Evolutionary conservation across 2,797 vertebrate genomes (phyloP).

Genomic region (Hemibagrus guttatus): DNA sequence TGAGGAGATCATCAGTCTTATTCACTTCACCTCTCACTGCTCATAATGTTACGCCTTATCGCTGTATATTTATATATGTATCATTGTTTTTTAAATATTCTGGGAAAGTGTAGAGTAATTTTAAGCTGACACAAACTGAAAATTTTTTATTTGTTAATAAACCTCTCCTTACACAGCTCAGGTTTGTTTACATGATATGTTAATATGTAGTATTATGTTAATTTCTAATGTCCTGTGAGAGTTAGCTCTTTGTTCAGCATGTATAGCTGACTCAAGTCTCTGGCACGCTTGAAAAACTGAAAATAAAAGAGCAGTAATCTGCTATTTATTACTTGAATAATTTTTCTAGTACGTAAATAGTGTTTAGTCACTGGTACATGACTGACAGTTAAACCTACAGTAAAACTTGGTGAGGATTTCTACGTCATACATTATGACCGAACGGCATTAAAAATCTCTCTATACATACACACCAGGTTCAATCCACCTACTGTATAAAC

Average conservation of each 20-base stretch:
- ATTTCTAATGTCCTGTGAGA: background rate
- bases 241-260: background rate
- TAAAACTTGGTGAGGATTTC: background rate
- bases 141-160: background rate
- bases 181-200: background rate
- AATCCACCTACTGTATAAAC: background rate
- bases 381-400: background rate
- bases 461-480: background rate
- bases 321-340: background rate
- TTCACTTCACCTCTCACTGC: no score
- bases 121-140: background rate
- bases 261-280: background rate
- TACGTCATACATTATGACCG: background rate
- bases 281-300: background rate
- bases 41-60: no score
- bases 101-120: background rate
- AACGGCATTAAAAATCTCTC: no score
- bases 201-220: background rate
- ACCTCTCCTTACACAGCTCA: background rate
- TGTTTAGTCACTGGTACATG: background rate
- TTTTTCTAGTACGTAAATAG: background rate
- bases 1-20: no score
- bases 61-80: background rate
- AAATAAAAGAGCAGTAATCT: background rate
- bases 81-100: background rate